These are phyloP conservation scores for Axinella damicornis DNA, from an alignment of 37 sponge, comb jelly and placozoan species.

Conservation along the genomic window DNA sequence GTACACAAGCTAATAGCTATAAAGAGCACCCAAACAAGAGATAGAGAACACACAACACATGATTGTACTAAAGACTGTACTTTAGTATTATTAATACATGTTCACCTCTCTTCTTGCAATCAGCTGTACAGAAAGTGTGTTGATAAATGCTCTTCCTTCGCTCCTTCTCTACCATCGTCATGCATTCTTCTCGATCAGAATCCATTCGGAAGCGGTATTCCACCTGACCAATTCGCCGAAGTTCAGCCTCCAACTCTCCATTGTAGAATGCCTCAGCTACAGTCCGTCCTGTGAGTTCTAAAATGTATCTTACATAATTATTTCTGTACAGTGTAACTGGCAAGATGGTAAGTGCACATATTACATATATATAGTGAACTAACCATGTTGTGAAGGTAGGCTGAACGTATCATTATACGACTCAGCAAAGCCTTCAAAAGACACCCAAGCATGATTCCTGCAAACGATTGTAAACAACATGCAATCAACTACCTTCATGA, in stretches of 20 bases:
- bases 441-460: slow-evolving; percentile 52
- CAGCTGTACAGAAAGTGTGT: slow-evolving; percentile 26
- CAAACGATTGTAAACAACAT: too few species aligned
- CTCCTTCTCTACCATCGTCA: slow-evolving; percentile 6
- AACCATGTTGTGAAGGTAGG: slow-evolving; percentile 17
- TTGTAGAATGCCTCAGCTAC: slow-evolving; percentile 34
- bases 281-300: not conserved
- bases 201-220: slow-evolving; percentile 6
- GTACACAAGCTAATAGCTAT: too few species aligned
- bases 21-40: too few species aligned
- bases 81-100: not conserved
- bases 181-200: slow-evolving; percentile 14
- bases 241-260: slow-evolving; percentile 26
- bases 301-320: not conserved
- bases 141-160: not conserved
- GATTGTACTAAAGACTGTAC: not conserved
- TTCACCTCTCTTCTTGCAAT: slow-evolving; percentile 41
- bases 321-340: not conserved
- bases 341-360: not conserved
- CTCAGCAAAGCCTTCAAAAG: slow-evolving; percentile 43
- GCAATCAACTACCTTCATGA: too few species aligned
- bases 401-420: slow-evolving; percentile 8
- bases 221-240: not conserved
- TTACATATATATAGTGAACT: not conserved
- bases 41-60: too few species aligned